Evolutionary conservation across 2,113 vertebrate species (phyloP), one percentile per base, ranked within the genome.

Genomic region (Apteryx owenii): DNA sequence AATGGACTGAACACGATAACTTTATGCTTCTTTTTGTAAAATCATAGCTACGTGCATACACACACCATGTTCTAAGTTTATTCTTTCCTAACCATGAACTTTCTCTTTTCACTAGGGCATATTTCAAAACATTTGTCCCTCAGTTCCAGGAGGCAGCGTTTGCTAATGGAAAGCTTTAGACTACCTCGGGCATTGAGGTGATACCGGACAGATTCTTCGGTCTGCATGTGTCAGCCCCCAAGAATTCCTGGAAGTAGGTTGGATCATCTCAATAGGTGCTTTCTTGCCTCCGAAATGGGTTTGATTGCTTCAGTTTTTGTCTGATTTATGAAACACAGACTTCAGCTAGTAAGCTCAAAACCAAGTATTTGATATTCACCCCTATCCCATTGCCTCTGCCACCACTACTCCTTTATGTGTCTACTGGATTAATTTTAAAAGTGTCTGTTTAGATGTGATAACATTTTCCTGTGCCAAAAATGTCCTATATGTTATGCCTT

Each of bases 81-180:
- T 18, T 53, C 76, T 42, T 93, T 88, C 75, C 94, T 98, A 97
- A 98, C 92, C 20, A 11, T 94, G 58, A 9, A 4, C 88, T 85
- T 93, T 97, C 91, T 82, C 56, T 86, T 95, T 79, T 90, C 93
- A 95, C 91, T 97, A 99, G 99, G 98, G 98, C 98, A 0, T 99
- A 99, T 98, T 99, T 99, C 98, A 99, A 99, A 98, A 99, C 98
- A 72, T 99, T 99, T 95, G 99, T 99, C 93, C 99, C 99, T 95
- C 99, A 99, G 98, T 99, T 99, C 98, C 99, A 99, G 97, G 99
- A 99, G 98, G 99, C 99, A 78, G 99, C 99, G 1, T 99, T 99
- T 97, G 99, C 99, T 98, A 99, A 99, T 36, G 99, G 99, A 96
- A 99, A 99, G 96, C 99, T 99, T 88, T 99, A 99, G 98, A 91